phyloP scores from a whole-genome alignment of 2,113 vertebrate species.

The Brachirus orientalis region DNA sequence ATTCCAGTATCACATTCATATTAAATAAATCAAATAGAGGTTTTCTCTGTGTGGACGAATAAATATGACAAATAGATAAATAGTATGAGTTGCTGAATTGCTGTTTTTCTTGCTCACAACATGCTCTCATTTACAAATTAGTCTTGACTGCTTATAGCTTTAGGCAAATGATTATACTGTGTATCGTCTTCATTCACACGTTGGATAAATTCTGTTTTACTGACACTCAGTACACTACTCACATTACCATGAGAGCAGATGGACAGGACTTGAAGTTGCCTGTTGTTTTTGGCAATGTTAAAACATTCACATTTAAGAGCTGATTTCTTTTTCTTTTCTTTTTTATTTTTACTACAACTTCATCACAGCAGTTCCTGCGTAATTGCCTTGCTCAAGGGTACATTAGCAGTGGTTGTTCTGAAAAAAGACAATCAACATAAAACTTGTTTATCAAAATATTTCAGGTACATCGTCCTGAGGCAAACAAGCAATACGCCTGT shows the following conservation, averaged over 20 bases:
- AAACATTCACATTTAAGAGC: no score
- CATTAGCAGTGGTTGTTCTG: slow-evolving; percentile 22
- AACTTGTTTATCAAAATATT: slow-evolving; percentile 23
- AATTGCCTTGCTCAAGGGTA: slow-evolving; percentile 53
- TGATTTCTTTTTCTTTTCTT: no score
- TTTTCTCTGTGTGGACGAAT: neutral
- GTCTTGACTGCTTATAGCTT: neutral
- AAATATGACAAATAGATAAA: neutral
- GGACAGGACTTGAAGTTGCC: slow-evolving; percentile 16
- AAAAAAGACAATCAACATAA: slow-evolving; percentile 13
- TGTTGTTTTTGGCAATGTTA: no score
- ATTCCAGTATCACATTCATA: no score
- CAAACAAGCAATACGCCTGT: slow-evolving; percentile 11
- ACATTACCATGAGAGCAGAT: slow-evolving; percentile 32
- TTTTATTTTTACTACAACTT: slow-evolving; percentile 3
- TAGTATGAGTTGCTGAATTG: neutral
- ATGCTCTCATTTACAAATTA: slow-evolving; percentile 1
- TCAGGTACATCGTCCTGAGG: slow-evolving; percentile 17
- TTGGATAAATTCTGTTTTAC: slow-evolving; percentile 15
- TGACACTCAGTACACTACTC: slow-evolving; percentile 9
- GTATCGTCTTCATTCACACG: slow-evolving; percentile 1
- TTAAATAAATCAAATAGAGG: neutral
- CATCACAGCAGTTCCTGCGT: slow-evolving; percentile 33
- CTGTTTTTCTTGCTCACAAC: neutral
- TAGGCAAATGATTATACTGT: slow-evolving; percentile 17